Conservation (phyloP, 2,888 invertebrate genomes). For the Mesoligia furuncula region DNA sequence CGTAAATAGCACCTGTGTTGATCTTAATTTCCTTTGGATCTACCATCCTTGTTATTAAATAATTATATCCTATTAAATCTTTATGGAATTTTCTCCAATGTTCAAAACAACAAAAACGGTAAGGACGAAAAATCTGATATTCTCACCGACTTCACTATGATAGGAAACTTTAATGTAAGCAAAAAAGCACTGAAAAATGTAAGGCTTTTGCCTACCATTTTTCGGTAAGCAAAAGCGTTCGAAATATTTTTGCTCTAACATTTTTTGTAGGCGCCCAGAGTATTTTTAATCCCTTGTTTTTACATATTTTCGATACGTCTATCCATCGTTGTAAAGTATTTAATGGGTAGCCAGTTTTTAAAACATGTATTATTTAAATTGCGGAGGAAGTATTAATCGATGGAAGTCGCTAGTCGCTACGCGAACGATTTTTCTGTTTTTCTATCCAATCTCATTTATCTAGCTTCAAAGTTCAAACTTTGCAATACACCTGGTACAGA, state of each 20-base stretch:
- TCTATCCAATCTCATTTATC: slow-evolving; percentile 19
- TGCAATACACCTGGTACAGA: not conserved
- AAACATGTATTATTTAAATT: not conserved
- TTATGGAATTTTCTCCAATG: not conserved
- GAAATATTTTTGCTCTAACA: slow-evolving; percentile 30
- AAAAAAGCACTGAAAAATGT: not conserved
- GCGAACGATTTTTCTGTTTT: not conserved
- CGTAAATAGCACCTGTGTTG: not conserved
- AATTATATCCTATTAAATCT: too few relatives aligned
- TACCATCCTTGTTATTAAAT: slow-evolving; percentile 2
- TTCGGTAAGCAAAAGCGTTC: slow-evolving; percentile 10
- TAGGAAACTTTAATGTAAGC: not conserved
- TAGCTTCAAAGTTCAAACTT: not conserved
- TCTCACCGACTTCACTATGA: not conserved
- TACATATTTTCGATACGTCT: not conserved
- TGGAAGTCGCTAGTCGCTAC: not conserved
- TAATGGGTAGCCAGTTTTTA: not conserved
- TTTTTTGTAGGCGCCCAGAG: slow-evolving; percentile 25
- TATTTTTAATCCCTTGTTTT: not conserved
- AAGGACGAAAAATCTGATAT: not conserved
- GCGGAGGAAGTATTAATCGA: not conserved
- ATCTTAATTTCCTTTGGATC: slow-evolving; percentile 7
- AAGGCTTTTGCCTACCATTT: slow-evolving; percentile 25
- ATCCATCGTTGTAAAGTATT: too few relatives aligned
- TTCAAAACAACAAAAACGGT: not conserved